These are phyloP conservation scores for Lithophane ornitopus DNA, from an alignment of 2,888 invertebrate species.

Conservation along the genomic window DNA sequence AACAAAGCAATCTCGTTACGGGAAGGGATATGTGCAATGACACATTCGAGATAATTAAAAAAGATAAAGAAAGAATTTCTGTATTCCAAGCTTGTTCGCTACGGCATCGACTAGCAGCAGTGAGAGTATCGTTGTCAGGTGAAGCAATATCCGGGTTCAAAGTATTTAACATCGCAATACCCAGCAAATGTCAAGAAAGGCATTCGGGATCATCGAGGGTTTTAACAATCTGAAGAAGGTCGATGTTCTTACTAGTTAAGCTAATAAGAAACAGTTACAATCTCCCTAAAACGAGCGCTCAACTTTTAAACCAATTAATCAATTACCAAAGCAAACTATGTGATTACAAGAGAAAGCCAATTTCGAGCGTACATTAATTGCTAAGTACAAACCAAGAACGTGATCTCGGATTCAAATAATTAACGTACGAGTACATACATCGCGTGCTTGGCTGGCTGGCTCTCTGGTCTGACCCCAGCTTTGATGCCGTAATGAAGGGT, in stretches of 20 bases:
- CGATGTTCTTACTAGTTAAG: conserved; percentile 27
- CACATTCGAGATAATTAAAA: conserved; percentile 44
- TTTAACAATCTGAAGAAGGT: conserved; percentile 29
- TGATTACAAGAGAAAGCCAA: conserved; percentile 73
- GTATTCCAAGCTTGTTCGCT: conserved; percentile 22
- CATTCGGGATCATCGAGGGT: conserved; percentile 55
- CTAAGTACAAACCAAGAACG: conserved; percentile 63
- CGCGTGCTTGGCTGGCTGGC: conserved; percentile 53
- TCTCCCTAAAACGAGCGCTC: conserved; percentile 39
- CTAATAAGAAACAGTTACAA: conserved; percentile 36
- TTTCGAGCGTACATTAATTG: conserved; percentile 73
- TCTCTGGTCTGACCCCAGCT: conserved; percentile 70
- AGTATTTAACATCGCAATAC: conserved; percentile 63
- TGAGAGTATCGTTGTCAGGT: conserved; percentile 55
- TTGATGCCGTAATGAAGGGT: conserved; percentile 88
- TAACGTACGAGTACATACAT: conserved; percentile 64
- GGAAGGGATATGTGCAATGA: conserved; percentile 29
- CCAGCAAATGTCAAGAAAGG: conserved; percentile 61
- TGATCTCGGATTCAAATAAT: conserved; percentile 74
- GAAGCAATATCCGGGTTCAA: conserved; percentile 62
- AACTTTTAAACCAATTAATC: conserved; percentile 64
- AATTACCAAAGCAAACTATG: conserved; percentile 68
- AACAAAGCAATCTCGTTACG: conserved; percentile 46
- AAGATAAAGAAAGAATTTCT: conserved; percentile 34
- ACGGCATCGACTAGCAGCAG: conserved; percentile 13